Base-by-base conservation (phyloP, 1,140 invertebrate genomes). In the Pseudobourletiella spinata region DNA sequence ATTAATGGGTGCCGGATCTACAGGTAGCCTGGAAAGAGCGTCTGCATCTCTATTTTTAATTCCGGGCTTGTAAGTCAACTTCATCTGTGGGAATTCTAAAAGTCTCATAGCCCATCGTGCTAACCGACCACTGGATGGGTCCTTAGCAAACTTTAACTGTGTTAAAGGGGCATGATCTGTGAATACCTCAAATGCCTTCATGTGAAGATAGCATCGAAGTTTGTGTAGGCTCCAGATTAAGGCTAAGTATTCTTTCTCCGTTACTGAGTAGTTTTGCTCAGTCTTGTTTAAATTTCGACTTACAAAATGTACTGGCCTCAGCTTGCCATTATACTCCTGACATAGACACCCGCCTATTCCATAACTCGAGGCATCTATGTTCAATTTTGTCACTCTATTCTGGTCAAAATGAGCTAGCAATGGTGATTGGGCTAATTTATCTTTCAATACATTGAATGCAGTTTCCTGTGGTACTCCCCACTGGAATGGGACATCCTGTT, bases 91-190 rank as follows among this genome's bases (percentile, higher is more conserved):
- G 8, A 16, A 26, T 22, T 24, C 16, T 8, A 26, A 26, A 4
- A 54, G 51, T 54, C 46, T 48, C 46, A 48, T 48, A n/a, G 51
- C 16, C 51, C 51, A 54, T 54, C 51, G 4, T 6, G 26, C 26
- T 26, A 54, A 29, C 11, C 51, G 3, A 26, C 51, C 51, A 11
- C 6, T 8, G 29, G 8, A 14, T 24, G 51, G 51, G 11, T 54
- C 51, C 20, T 24, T 54, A 15, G 25, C 25, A 18, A 24, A 24
- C 3, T 24, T 54, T 54, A 54, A 26, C 8, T 54, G 51, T 26
- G 16, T 24, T 29, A 54, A 26, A 11, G 16, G 16, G 3, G 24
- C 22, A 54, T 54, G 51, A 29, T 54, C 51, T 24, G 51, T 24
- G 26, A 8, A 20, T 11, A 14, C 14, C 16, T 11, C 26, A 54